phyloP scores from a whole-genome alignment of 2,113 vertebrate species.

The Actenoides lindsayi region DNA sequence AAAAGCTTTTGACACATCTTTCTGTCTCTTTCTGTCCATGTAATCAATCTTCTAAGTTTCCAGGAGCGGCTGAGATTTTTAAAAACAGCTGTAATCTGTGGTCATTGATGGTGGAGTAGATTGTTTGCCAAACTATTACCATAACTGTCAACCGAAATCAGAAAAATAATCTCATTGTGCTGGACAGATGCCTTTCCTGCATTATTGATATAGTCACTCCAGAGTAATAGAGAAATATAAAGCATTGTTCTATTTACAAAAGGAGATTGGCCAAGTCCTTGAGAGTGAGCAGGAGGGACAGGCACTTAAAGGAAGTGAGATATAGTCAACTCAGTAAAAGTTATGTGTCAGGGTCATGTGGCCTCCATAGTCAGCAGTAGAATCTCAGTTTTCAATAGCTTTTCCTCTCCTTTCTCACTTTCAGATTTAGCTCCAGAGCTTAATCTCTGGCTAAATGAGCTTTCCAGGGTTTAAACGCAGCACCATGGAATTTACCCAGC shows the following conservation, averaged over 20 bases:
- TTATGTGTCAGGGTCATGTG: constrained; percentile 85
- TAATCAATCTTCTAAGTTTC: constrained; percentile 91
- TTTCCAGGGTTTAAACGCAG: constrained; percentile 12
- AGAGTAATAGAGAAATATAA: constrained; percentile 96
- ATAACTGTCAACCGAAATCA: constrained; percentile 98
- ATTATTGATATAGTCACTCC: constrained; percentile 98
- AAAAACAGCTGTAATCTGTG: constrained; percentile 97
- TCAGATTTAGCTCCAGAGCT: constrained; percentile 44
- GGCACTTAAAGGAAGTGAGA: constrained; percentile 94
- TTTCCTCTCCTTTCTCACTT: constrained; percentile 49
- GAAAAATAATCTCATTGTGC: constrained; percentile 97
- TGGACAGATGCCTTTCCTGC: constrained; percentile 95
- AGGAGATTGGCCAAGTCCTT: constrained; percentile 98
- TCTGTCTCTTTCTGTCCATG: constrained; percentile 80
- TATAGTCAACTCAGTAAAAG: constrained; percentile 91
- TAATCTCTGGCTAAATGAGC: constrained; percentile 53
- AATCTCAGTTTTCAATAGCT: constrained; percentile 60
- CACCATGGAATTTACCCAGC: neutral
- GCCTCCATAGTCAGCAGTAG: constrained; percentile 77
- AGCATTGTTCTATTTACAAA: constrained; percentile 99
- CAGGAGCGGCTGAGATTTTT: constrained; percentile 85
- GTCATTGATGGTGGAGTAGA: constrained; percentile 93
- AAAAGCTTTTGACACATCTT: constrained; percentile 81
- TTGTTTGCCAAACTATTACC: constrained; percentile 99
- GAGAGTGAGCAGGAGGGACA: constrained; percentile 93